Conservation (phyloP, 2,797 vertebrate genomes). For the Lagocephalus sceleratus region DNA sequence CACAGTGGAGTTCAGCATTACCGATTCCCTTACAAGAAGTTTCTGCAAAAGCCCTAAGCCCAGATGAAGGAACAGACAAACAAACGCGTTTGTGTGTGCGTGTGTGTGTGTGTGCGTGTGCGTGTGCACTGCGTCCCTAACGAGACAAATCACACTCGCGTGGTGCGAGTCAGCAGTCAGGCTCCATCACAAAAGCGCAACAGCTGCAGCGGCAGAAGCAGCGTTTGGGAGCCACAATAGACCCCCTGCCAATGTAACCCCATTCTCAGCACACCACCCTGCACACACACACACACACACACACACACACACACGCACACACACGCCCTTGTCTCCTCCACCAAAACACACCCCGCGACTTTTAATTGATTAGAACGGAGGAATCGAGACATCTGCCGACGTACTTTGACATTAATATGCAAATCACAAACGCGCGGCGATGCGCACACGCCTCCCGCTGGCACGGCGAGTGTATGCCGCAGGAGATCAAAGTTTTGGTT, state of each 20-base stretch:
- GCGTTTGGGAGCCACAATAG: constrained; percentile 67
- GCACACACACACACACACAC: too few species aligned
- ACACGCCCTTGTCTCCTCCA: constrained; percentile 65
- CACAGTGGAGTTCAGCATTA: not conserved
- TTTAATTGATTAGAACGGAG: constrained; percentile 46
- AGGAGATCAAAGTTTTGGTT: constrained; percentile 70
- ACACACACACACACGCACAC: too few species aligned
- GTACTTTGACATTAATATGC: constrained; percentile 84
- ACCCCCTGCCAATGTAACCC: constrained; percentile 58
- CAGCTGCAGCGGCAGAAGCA: constrained; percentile 75
- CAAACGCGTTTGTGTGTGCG: constrained; percentile 1
- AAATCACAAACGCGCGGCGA: constrained; percentile 74
- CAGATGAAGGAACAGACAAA: constrained; percentile 5
- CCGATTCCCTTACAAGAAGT: too few species aligned
- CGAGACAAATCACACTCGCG: constrained; percentile 28
- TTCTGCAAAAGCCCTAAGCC: not conserved
- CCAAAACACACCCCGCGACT: constrained; percentile 36
- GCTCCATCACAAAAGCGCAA: constrained; percentile 71
- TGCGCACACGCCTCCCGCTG: constrained; percentile 34
- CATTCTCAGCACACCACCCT: constrained; percentile 50
- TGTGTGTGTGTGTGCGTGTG: constrained; percentile 1
- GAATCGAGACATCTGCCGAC: constrained; percentile 86
- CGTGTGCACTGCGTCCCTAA: constrained; percentile 9
- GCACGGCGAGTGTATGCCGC: constrained; percentile 28
- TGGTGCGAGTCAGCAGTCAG: constrained; percentile 45